A percentile compares a stretch with the other conserved stretches of the same genome.
Conservation (phyloP, 2,888 invertebrate species). For the Masnerella sp. region DNA sequence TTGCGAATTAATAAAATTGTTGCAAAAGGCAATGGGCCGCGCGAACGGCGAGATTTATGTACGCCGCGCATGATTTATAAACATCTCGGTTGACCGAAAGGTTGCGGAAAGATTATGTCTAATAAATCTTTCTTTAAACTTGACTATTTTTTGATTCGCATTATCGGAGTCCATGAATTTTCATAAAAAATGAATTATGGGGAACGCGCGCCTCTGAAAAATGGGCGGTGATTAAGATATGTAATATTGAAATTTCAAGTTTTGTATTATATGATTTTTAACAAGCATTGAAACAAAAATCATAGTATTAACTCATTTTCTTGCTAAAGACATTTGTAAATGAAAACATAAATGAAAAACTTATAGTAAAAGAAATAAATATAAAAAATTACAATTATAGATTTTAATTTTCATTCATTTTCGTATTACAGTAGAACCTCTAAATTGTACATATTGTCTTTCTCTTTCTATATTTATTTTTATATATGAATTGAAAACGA, state of each 20-base stretch:
- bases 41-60: constrained; percentile 19
- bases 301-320: constrained; percentile 21
- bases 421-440: too few relatives aligned
- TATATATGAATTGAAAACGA: too few relatives aligned
- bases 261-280: constrained; percentile 18
- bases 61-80: constrained; percentile 31
- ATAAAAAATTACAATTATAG: too few relatives aligned
- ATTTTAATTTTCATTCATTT: too few relatives aligned
- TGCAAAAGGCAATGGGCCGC: constrained; percentile 7
- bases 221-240: constrained; percentile 31
- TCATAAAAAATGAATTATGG: constrained; percentile 39
- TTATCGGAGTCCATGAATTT: constrained; percentile 41
- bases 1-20: constrained; percentile 3
- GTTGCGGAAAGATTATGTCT: constrained; percentile 31
- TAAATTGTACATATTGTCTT: too few relatives aligned
- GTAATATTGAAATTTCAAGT: constrained; percentile 17
- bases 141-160: constrained; percentile 28
- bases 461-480: too few relatives aligned
- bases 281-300: too few relatives aligned
- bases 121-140: constrained; percentile 37
- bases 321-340: too few relatives aligned
- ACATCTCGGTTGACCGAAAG: constrained; percentile 30
- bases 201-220: constrained; percentile 18
- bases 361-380: too few relatives aligned
- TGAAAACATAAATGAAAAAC: too few relatives aligned